Base-by-base conservation (phyloP, 2,113 vertebrate species). In the Platycercus adscitus region DNA sequence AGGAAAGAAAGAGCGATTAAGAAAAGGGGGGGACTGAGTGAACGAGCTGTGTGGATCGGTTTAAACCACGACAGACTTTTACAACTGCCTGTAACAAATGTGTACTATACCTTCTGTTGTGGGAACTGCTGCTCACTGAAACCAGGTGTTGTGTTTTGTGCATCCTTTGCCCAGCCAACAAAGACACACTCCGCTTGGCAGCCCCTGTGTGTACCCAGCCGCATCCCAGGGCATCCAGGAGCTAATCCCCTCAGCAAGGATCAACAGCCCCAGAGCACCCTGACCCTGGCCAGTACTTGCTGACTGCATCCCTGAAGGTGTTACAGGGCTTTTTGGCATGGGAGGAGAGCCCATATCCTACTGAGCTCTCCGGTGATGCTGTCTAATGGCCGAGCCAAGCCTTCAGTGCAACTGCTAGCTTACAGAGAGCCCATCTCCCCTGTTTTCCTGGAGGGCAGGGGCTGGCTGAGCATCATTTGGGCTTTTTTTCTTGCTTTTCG, bases 161-260 rank as follows among this genome's bases (percentile, higher is more conserved):
- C 28, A 43, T 37, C 29, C 39, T 75, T 86, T 31, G 12, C 63
- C 15, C 9, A 1, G 64, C 19, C 2, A 9, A 65, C 47, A 49
- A 49, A 64, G 25, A 17, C 12, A 46, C 1, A 2, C 7, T 73
- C 12, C 43, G 55, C 12, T 3, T 0, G 2, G 49, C 47, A 95
- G 8, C 33, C 19, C 44, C 8, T 1, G 0, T 1, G 7, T 5
- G 9, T 81, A 24, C 68, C 52, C 10, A 5, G 4, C 21, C 4
- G 5, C 1, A 0, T 63, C 23, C 41, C 29, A 35, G 61, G 3
- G 8, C 46, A 29, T n/a, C 1, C 1, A 89, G 44, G 17, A 53
- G 13, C 33, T 39, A 16, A 35, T 41, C 39, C 31, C 55, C 3
- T 4, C n/a, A 58, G 63, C 4, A 26, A 68, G 24, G 49, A 72